Base-by-base conservation (phyloP, 1,140 invertebrate species). In the Stegodyphus mimosarum region DNA sequence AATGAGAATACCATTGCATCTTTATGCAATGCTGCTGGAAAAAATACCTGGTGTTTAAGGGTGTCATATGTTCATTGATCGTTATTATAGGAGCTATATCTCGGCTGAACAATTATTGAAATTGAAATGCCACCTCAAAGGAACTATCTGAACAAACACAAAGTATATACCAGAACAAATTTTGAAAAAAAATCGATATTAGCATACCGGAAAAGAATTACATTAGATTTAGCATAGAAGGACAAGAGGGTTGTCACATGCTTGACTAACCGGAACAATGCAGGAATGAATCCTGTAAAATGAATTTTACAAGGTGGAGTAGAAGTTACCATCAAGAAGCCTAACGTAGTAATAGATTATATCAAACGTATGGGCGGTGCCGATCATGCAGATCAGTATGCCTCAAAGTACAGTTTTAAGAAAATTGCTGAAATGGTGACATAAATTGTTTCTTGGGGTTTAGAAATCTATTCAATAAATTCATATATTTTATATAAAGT, bases 121-220 rank as follows among this genome's bases (percentile, higher is more conserved):
- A 55, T 55, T 55, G 53, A 67, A 67, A 67, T 67, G 66, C 66
- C 66, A 67, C 6, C 6, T 17, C n/a, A n/a, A 33, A 7, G 66
- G 15, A 33, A 67, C 66, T 6, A 67, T 67, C 66, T 33, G 7
- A 67, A 67, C n/a, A 17, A 67, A 67, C n/a, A 67, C 6, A 17
- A 67, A 67, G 66, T 17, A 67, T 67, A 9, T 67, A n/a, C 66
- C 66, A 67, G n/a, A 67, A 9, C 7, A 67, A 67, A 67, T 17
- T 17, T 33, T 7, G n/a, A 67, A 67, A 67, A 67, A 17, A 17
- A 67, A 67, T 67, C 66, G 18, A 67, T 33, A 15, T 6, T 67
- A 67, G 66, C 66, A 67, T 67, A 67, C n/a, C n/a, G 66, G 7
- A 67, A 67, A 67, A 33, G 66, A 67, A 67, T 17, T n/a, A n/a